These are phyloP conservation scores for Hipposideros armiger DNA, from an alignment of 2,113 vertebrate genomes.

Conservation along the genomic window DNA sequence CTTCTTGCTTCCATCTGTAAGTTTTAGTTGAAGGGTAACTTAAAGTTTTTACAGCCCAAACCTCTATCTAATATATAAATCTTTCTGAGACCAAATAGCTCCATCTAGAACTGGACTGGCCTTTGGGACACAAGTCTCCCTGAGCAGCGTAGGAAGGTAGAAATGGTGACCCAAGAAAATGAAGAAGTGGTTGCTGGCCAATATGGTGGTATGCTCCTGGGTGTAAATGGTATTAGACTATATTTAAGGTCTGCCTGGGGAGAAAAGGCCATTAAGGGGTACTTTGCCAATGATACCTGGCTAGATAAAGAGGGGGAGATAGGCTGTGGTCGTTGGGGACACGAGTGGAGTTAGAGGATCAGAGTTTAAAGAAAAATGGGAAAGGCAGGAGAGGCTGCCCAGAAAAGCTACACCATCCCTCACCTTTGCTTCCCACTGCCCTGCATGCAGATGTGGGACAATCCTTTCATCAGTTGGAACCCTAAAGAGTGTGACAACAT, in stretches of 20 bases:
- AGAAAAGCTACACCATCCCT: neutral
- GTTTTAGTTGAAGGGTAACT: neutral
- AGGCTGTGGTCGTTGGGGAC: neutral
- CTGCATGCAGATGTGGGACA: slow-evolving; percentile 55
- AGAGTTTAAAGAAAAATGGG: neutral
- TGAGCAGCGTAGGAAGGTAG: neutral
- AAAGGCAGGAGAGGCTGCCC: neutral
- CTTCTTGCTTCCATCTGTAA: neutral
- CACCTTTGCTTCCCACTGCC: neutral
- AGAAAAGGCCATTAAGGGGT: neutral
- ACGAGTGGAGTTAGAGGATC: no score
- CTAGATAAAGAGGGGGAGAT: neutral
- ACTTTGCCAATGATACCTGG: neutral
- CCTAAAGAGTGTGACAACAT: slow-evolving; percentile 86
- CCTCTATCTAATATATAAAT: neutral
- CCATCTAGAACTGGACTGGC: neutral
- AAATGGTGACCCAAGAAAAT: neutral
- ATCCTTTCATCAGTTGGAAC: slow-evolving; percentile 81
- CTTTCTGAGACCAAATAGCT: neutral
- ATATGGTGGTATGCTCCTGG: neutral
- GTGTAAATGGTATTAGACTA: neutral
- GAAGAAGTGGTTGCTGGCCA: neutral
- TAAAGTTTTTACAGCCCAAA: neutral
- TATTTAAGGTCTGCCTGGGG: neutral
- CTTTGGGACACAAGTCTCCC: neutral